Evolutionary conservation across 2,888 invertebrate species (phyloP), one percentile per base, ranked within the genome.

Genomic region (Trichopria drosophilae): DNA sequence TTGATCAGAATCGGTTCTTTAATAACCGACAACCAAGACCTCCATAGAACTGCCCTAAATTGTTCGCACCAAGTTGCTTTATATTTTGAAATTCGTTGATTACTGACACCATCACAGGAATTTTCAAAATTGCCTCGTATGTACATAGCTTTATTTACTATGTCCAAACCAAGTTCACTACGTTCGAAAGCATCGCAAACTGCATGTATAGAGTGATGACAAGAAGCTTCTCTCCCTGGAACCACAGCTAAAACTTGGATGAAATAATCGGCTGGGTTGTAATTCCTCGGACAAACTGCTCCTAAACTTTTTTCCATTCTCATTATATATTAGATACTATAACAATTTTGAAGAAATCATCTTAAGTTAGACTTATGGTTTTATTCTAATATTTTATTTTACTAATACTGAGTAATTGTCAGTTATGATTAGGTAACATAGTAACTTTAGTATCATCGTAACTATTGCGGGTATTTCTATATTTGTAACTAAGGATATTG

Each of bases 181-280:
- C 79, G 79, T 53, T 83, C 82, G 71, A 87, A 93, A 39, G 84
- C 82, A 46, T 89, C 87, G 72, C 91, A 91, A 16, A 92, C 87
- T 51, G 86, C 84, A 54, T 86, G 85, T 28, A 92, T 86, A 3
- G 87, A 86, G 48, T 87, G 84, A 34, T 85, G 81, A 35, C 93
- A 93, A 6, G 87, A 84, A 32, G 84, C 82, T 73, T 95, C 95
- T 10, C 86, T 80, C 0, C 88, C 90, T 0, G 94, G 94, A 1
- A 88, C 84, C 2, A 95, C 86, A 0, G 95, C 93, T 59, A 96
- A 76, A 2, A 91, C 83, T 70, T 94, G 90, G 37, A 97, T 88
- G 76, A 89, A 95, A 76, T 90, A 93, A 76, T 97, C 96, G 0
- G 94, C 94, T 3, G 95, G 95, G 73, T 95, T 96, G 77, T 90